Base-by-base conservation (phyloP, 2,113 vertebrate genomes). In the Larimichthys crocea region DNA sequence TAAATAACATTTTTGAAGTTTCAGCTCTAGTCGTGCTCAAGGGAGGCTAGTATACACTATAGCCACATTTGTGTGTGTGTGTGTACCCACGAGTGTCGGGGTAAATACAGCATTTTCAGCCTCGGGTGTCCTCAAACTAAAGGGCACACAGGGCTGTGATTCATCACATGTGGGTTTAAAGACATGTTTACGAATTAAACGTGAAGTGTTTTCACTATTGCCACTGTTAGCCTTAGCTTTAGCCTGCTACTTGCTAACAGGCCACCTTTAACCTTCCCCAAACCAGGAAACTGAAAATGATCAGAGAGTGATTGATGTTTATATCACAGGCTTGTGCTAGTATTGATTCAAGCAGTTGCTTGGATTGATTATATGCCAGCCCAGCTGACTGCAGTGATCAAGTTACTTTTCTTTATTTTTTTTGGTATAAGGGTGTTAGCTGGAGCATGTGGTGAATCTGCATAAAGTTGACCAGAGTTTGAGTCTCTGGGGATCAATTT, bases 171-270 rank as follows among this genome's bases (percentile, higher is more conserved):
- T 50, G 2, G 16, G 52, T 29, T 52, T 74, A 29, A 64, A 35
- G 19, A 12, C 57, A 2, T 19, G 22, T 84, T 79, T 24, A 16
- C 2, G 40, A 61, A 31, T 79, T 65, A 17, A 6, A 44, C 17
- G 7, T 0, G 0, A 68, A 11, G n/a, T 73, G 40, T 26, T 26
- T 26, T 60, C 53, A 46, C 60, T 29, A 14, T 46, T 55, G 71
- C 57, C 16, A 59, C 19, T 12, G 66, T 80, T 93, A 88, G 88
- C 89, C 72, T 80, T 90, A 90, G 90, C 91, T 60, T 92, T 90
- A 91, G 92, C 91, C 42, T 82, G 87, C 93, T 88, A 77, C 76
- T 66, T 89, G 92, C 93, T 93, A 93, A 92, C 82, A 82, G 87
- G 90, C 83, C 80, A 92, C 89, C 87, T 89, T 92, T 86, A 91